Evolutionary conservation across 2,113 vertebrate species (phyloP).

Genomic region (Nycticryphes semicollaris): DNA sequence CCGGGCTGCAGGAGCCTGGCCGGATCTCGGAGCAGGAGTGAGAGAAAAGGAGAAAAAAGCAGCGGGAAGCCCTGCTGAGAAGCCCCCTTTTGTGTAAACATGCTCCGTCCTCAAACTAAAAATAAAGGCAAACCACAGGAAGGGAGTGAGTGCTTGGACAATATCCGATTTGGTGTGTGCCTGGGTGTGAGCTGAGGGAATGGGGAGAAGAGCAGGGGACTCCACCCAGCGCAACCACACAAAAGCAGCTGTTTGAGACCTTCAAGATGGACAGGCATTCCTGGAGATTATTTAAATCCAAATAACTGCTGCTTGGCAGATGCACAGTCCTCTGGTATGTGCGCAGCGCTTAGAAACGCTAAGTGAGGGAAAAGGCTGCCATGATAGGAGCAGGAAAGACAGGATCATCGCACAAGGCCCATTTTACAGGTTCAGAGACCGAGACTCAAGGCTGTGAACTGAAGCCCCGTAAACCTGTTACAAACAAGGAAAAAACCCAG

Average conservation of each 20-base stretch:
- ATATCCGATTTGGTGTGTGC: constrained; percentile 60
- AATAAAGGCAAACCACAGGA: constrained; percentile 73
- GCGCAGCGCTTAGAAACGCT: not conserved
- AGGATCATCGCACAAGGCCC: not conserved
- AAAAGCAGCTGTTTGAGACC: constrained; percentile 35
- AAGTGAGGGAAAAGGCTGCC: not conserved
- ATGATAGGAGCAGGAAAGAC: not conserved
- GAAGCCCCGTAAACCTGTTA: not conserved
- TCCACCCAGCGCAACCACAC: constrained; percentile 64
- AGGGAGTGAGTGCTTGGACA: constrained; percentile 72
- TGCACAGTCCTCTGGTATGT: not conserved
- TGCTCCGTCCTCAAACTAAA: constrained; percentile 58
- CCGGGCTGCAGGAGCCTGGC: not conserved
- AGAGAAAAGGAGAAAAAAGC: not conserved
- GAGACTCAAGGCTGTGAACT: not conserved
- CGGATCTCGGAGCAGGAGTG: not conserved
- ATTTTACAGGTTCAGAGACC: not conserved
- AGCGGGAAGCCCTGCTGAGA: constrained; percentile 37
- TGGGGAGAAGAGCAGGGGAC: constrained; percentile 45
- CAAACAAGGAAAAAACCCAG: not conserved
- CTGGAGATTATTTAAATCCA: constrained; percentile 45
- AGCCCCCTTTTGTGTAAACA: constrained; percentile 69
- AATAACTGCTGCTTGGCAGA: constrained; percentile 53
- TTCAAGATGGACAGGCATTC: constrained; percentile 56
- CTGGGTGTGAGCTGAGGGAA: constrained; percentile 60